phyloP scores from a whole-genome alignment of 2,888 invertebrate genomes.

The Chouioia cunea region DNA sequence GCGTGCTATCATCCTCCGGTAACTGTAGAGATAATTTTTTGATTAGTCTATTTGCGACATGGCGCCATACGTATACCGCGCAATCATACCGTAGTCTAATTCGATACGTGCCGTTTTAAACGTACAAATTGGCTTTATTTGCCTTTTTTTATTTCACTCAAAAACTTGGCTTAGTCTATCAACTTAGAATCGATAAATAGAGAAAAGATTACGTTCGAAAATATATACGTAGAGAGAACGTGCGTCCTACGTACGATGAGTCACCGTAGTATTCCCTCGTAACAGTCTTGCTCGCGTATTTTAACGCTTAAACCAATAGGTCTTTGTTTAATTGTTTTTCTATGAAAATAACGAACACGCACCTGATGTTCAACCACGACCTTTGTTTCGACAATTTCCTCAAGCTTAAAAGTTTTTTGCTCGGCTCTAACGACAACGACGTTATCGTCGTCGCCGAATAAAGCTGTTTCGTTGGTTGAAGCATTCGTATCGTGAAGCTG shows the following conservation, averaged over 20 bases:
- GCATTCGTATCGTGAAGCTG: conserved; percentile 28
- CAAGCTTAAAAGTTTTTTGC: conserved; percentile 49
- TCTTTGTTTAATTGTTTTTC: no score
- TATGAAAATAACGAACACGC: no score
- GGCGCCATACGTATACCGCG: no score
- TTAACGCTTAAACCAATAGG: no score
- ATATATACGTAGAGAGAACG: neutral
- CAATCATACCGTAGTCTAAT: no score
- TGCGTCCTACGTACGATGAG: no score
- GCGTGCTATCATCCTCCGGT: no score
- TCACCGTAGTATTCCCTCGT: neutral
- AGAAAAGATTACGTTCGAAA: neutral
- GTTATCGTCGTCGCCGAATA: conserved; percentile 46
- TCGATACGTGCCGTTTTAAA: neutral
- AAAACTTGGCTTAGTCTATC: neutral
- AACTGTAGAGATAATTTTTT: no score
- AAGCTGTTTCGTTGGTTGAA: conserved; percentile 13
- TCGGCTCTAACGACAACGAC: conserved; percentile 61
- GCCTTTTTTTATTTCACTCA: no score
- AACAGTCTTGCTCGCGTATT: no score
- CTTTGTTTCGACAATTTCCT: conserved; percentile 40
- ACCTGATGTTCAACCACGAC: neutral
- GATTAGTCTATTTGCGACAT: no score
- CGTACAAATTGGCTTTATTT: neutral
- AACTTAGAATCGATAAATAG: neutral